Evolutionary conservation across 2,113 vertebrate genomes (phyloP), one percentile per base, ranked within the genome.

Genomic region (Nesoenas mayeri): DNA sequence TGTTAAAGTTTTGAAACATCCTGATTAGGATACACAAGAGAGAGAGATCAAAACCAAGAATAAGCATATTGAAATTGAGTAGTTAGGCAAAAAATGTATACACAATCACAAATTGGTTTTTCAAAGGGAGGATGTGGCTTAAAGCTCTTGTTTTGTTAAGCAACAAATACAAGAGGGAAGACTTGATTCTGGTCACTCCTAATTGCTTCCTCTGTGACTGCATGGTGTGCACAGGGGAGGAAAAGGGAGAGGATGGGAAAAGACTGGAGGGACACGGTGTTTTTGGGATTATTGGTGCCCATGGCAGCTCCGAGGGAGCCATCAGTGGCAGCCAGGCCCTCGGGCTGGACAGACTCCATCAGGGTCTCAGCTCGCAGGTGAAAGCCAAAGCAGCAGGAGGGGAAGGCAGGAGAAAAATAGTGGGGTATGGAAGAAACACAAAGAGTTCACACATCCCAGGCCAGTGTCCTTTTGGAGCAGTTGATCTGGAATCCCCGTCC

Each of bases 1-100:
- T 34, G 54, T 31, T 20, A 12, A 47, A 36, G 64, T 50, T 70
- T 70, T 5, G 4, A 83, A 92, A 65, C 21, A 54, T 83, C 36
- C 58, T 90, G 64, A 40, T 83, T 26, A 77, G 31, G 21, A 88
- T 70, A 71, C 82, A 58, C 54, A 47, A 53, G 79, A 85, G 62
- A 79, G 93, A 77, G 50, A 95, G 62, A 83, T 91, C 62, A 95
- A 86, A 96, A 93, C 0, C 62, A 79, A 54, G 40, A 93, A 57
- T 31, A 53, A 85, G 21, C n/a, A 62, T 85, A 78, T 53, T 81
- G 51, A 84, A 85, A 85, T 44, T 29, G 50, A 79, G 82, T 65
- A 66, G 60, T 88, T 77, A 78, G 69, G 79, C 40, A 66, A 90
- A 89, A 73, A 44, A 44, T 8, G 17, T 0, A 5, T 24, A 40